Base-by-base conservation (phyloP, 2,888 invertebrate genomes). In the Apamea anceps region DNA sequence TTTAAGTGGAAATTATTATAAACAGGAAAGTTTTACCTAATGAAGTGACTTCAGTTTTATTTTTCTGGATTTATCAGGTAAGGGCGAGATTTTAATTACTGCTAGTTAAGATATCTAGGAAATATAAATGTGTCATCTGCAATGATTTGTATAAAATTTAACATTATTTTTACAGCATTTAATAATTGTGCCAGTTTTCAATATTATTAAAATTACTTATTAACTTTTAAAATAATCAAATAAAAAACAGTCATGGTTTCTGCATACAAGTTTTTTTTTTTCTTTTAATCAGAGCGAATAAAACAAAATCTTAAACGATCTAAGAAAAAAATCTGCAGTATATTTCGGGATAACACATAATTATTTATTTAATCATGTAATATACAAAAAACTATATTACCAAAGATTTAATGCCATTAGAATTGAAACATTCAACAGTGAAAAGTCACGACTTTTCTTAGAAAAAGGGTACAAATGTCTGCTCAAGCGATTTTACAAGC, bases 51-150 rank as follows among this genome's bases (percentile, higher is more conserved):
- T 82, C 60, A 62, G 71, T 81, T 79, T 73, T 63, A 51, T 79
- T 54, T 79, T 81, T 77, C 85, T 85, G 89, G 87, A 89, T 85
- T 85, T 82, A 84, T 84, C 88, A 88, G 89, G 89, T 89, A 87
- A 89, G 88, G 67, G 18, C 71, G 62, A 37, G n/a, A 67, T 65
- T 37, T 32, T 79, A 12, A 60, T n/a, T 75, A 67, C 6, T 32
- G 1, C 21, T 73, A 32, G 15, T 48, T 21, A 42, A 15, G 12
- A 37, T 6, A 12, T 25, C 0, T 32, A n/a, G 5, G 0, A 71
- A 54, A 10, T 28, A n/a, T 51, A 3, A 42, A 0, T 42, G 2
- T 1, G 25, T 42, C 4, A 32, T 42, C 10, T 42, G 13, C 12
- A 65, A 45, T 48, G 0, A 12, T 2, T 7, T 67, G 0, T 51